Evolutionary conservation across 2,113 vertebrate genomes (phyloP).

Genomic region (Salvelinus alpinus): DNA sequence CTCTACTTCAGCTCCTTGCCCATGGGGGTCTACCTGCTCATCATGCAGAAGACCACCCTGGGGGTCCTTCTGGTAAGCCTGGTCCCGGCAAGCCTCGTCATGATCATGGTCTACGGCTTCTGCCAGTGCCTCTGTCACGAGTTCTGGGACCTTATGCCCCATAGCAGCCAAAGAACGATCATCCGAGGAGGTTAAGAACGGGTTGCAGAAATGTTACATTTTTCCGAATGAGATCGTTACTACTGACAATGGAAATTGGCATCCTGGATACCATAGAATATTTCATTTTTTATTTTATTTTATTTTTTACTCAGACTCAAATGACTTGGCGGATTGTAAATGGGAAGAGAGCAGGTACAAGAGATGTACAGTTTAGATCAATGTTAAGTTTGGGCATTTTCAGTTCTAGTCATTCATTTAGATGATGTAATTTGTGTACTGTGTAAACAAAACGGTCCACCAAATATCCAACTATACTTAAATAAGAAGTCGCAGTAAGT

Average conservation of each 20-base stretch:
- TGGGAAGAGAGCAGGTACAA: not conserved
- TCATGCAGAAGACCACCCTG: constrained; percentile 87
- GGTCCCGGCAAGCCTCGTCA: constrained; percentile 89
- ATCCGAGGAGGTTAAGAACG: constrained; percentile 20
- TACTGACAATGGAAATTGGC: not conserved
- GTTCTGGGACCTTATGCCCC: constrained; percentile 87
- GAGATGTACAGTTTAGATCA: not conserved
- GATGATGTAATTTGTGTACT: not conserved
- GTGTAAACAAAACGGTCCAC: not conserved
- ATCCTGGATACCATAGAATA: not conserved
- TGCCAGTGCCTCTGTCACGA: constrained; percentile 93
- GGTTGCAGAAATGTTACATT: constrained; percentile 18
- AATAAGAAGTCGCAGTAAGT: not conserved
- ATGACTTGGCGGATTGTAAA: not conserved
- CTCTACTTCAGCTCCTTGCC: constrained; percentile 94
- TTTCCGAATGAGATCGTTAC: not conserved
- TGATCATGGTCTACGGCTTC: constrained; percentile 90
- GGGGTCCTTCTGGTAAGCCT: constrained; percentile 93
- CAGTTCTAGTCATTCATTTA: not conserved
- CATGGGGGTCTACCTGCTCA: constrained; percentile 91
- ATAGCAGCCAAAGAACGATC: constrained; percentile 49
- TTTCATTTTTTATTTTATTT: not conserved
- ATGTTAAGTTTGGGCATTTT: not conserved
- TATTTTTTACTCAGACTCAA: not conserved
- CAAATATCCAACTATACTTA: constrained; percentile 7